These are phyloP conservation scores for Scomber colias DNA, from an alignment of 2,113 vertebrate species.

Conservation along the genomic window DNA sequence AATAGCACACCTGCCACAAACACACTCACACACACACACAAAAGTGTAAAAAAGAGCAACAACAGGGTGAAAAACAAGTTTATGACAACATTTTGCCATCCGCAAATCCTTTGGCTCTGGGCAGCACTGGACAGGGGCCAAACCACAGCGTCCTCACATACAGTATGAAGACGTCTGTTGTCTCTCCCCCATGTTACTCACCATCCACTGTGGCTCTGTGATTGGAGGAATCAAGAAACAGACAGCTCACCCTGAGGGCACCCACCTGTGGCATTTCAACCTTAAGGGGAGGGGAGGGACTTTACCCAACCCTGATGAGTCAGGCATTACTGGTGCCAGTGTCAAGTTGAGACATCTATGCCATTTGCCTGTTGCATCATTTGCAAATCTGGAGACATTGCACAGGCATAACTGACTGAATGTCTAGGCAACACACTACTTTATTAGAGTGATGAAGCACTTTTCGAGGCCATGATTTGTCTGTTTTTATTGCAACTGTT, in stretches of 20 bases:
- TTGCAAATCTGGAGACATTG: slow-evolving; percentile 43
- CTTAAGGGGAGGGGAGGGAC: slow-evolving; percentile 36
- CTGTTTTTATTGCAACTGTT: neutral
- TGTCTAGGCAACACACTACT: slow-evolving; percentile 14
- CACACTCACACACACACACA: slow-evolving; percentile 25
- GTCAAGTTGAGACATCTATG: slow-evolving; percentile 69
- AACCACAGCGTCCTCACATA: slow-evolving; percentile 67
- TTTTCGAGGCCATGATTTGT: neutral
- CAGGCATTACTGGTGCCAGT: slow-evolving; percentile 44
- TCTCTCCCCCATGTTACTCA: slow-evolving; percentile 68
- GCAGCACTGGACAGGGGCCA: slow-evolving; percentile 67
- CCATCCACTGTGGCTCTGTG: slow-evolving; percentile 12
- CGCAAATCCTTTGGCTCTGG: slow-evolving; percentile 56
- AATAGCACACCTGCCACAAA: slow-evolving; percentile 73
- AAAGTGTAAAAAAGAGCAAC: slow-evolving; percentile 41
- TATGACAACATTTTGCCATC: slow-evolving; percentile 73
- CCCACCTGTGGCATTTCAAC: slow-evolving; percentile 70
- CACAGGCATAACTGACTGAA: slow-evolving; percentile 29
- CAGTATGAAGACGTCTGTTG: slow-evolving; percentile 43
- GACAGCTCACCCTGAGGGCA: slow-evolving; percentile 52
- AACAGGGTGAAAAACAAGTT: slow-evolving; percentile 79
- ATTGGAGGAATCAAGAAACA: slow-evolving; percentile 53
- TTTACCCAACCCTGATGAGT: slow-evolving; percentile 66
- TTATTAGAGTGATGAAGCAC: slow-evolving; percentile 20
- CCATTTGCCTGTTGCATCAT: slow-evolving; percentile 65